Evolutionary conservation across 2,113 vertebrate genomes (phyloP), one percentile per base, ranked within the genome.

Genomic region (Coracopsis vasa): DNA sequence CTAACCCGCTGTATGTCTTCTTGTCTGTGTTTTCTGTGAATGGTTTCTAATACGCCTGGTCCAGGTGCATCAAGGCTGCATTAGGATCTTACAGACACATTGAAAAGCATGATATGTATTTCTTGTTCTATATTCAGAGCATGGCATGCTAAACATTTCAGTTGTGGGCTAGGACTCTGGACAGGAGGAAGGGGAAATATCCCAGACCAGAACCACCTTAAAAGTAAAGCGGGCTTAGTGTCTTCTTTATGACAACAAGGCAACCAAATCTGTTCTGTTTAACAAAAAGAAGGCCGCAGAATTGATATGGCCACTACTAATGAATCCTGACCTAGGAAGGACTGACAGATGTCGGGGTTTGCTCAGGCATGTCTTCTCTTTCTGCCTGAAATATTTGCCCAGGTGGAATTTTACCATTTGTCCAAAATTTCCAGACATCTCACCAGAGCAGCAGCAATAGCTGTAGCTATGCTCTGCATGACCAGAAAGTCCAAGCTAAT

Each of bases 321-420:
- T 56, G 44, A 69, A 85, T 33, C 67, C 64, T 51, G 33, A 81
- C 80, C 78, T 85, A 79, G 39, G 60, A 73, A 70, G 58, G 73
- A 87, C 73, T 3, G 14, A 61, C 58, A 78, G 71, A 83, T 62
- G 64, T 47, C 77, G 83, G n/a, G 23, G 9, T 94, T 95, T 88
- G 73, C 39, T 88, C 60, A 71, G 80, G 54, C 60, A 16, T 54
- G 50, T 78, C 75, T 94, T 58, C 33, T 84, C 83, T 94, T 94
- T 92, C 72, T 92, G 75, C 72, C 44, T 65, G 69, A 96, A 92
- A 77, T 66, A 5, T 62, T 92, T 94, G 53, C 42, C 54, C 67
- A 71, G 64, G 75, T 94, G 77, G 45, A 92, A 71, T 94, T 91
- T 84, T 84, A 88, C 50, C 33, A 67, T 74, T 94, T 94, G 72